phyloP scores from a whole-genome alignment of 2,888 invertebrate species.

The Disparrhopalites patrizii region DNA sequence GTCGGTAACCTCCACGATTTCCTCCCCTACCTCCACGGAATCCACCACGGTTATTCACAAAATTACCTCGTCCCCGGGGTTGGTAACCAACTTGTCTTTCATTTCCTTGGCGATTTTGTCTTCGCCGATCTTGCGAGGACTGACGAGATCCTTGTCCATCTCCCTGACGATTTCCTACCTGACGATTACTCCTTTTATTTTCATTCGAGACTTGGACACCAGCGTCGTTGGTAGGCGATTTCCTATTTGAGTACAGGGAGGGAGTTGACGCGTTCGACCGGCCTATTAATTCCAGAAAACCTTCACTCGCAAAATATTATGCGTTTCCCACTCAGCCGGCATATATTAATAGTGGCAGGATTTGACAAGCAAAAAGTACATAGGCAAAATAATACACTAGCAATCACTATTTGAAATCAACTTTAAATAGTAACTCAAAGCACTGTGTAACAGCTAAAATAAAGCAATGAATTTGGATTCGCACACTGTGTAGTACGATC shows the following conservation, averaged over 20 bases:
- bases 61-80: constrained; percentile 44
- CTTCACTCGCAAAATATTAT: constrained; percentile 52
- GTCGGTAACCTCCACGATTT: constrained; percentile 32
- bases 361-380: constrained; percentile 12
- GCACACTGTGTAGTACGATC: too few species aligned
- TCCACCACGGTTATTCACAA: constrained; percentile 32
- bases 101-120: constrained; percentile 18
- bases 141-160: constrained; percentile 26
- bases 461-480: not conserved
- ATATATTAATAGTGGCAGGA: constrained; percentile 18
- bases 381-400: too few species aligned
- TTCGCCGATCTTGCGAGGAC: constrained; percentile 18
- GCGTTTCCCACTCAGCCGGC: not conserved
- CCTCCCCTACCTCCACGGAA: constrained; percentile 32
- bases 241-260: constrained; percentile 53
- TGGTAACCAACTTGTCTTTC: constrained; percentile 36
- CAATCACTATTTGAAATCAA: not conserved
- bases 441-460: not conserved
- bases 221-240: constrained; percentile 82
- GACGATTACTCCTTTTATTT: constrained; percentile 23
- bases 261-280: constrained; percentile 77
- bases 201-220: constrained; percentile 63
- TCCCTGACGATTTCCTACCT: constrained; percentile 28
- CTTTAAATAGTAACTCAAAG: not conserved
- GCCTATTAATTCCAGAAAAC: constrained; percentile 63